Evolutionary conservation across 1,140 invertebrate genomes (phyloP), one percentile per base, ranked within the genome.

Genomic region (Linepithema humile): DNA sequence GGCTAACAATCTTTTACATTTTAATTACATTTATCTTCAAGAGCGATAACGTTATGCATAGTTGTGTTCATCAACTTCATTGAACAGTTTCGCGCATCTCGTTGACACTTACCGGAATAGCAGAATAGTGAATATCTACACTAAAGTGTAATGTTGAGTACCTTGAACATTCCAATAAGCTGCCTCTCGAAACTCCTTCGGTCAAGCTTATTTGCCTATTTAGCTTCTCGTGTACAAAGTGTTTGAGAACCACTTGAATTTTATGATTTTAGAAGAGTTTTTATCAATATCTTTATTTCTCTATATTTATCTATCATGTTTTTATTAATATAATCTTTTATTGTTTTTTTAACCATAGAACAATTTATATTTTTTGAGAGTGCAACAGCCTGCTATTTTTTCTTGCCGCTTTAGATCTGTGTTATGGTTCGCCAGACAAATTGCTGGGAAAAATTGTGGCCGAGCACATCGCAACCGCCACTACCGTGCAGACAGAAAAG

Each of bases 21-120:
- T 93, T 92, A 93, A 93, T 93, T 92, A 91, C 89, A 85, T 85
- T 59, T n/a, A n/a, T n/a, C 83, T 92, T 92, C 91, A 92, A 92
- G 91, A 90, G 90, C 90, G 91, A 92, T 92, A 91, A 91, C 92
- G 85, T 92, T 91, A 40, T 84, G 82, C 78, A 78, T 85, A 80
- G 82, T 83, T 64, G 43, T 60, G 64, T 15, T n/a, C 32, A 38
- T 59, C 87, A 86, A 82, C 64, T 59, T 74, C 29, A 55, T 84
- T 88, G 84, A 85, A 85, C 82, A 74, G 38, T 32, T 77, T 45
- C 26, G 20, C 53, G 70, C 65, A 43, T 77, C 83, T 75, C n/a
- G n/a, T 55, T n/a, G 64, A 17, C 57, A 72, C 69, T 59, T 55
- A 72, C n/a, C 32, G 62, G 38, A 83, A 85, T 72, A n/a, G n/a